Evolutionary conservation across 2,888 invertebrate species (phyloP).

Genomic region (Hermodice carunculata): DNA sequence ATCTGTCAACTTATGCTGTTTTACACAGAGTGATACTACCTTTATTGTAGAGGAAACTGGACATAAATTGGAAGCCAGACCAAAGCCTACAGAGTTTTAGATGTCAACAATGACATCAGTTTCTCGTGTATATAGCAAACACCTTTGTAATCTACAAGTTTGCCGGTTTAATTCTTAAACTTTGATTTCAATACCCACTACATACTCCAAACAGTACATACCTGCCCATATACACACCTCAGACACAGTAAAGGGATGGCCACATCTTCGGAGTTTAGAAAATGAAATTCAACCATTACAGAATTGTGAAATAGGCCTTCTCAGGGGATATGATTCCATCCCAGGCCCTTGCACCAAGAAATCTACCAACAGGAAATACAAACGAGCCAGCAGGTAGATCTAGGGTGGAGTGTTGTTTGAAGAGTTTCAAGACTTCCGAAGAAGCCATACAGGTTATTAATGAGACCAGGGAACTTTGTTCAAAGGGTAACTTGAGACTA

Average conservation of each 20-base stretch:
- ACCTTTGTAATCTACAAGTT: conserved; percentile 28
- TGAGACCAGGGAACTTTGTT: conserved; percentile 3
- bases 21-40: conserved; percentile 41
- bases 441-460: conserved; percentile 5
- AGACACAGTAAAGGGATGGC: conserved; percentile 34
- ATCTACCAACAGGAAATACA: no score
- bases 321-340: conserved; percentile 44
- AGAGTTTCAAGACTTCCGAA: background rate
- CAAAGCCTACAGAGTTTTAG: no score
- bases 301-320: conserved; percentile 35
- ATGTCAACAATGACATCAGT: no score
- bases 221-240: conserved; percentile 42
- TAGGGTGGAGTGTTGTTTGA: conserved; percentile 29
- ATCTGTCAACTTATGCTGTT: no score
- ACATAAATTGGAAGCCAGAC: no score
- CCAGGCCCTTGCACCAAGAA: conserved; percentile 36
- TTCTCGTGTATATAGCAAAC: conserved; percentile 2
- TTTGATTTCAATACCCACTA: conserved; percentile 32
- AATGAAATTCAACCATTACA: conserved; percentile 21
- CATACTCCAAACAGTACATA: conserved; percentile 33
- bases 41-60: no score
- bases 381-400: conserved; percentile 35
- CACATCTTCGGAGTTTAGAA: conserved; percentile 32
- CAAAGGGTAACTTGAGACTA: conserved; percentile 6
- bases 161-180: conserved; percentile 14